phyloP scores from a whole-genome alignment of 2,888 invertebrate genomes.

The Netelia melanura region DNA sequence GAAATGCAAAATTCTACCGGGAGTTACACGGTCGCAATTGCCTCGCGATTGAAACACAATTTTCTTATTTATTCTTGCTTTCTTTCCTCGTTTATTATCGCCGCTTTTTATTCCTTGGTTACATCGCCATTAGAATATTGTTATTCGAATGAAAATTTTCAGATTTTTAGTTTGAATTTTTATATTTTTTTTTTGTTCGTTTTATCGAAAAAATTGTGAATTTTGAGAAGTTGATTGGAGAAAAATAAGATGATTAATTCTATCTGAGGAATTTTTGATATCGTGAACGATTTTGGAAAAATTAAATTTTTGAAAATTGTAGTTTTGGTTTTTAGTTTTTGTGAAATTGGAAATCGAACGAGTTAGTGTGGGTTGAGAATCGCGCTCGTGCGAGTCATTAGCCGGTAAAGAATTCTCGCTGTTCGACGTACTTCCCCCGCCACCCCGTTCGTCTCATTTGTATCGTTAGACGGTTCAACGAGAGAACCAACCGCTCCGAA shows the following conservation, averaged over 20 bases:
- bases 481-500: background rate
- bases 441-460: background rate
- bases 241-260: no score
- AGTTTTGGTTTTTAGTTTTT: no score
- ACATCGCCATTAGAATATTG: background rate
- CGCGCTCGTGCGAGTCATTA: background rate
- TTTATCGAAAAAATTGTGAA: no score
- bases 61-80: constrained; percentile 2
- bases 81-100: background rate
- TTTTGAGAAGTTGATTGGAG: no score
- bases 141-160: background rate
- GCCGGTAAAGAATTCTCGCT: background rate
- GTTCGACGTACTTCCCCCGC: background rate
- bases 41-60: background rate
- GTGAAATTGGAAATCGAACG: background rate
- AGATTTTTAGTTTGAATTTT: background rate
- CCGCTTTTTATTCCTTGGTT: background rate
- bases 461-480: background rate
- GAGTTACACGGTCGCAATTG: background rate
- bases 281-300: background rate
- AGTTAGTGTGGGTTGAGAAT: background rate
- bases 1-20: background rate
- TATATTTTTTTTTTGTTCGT: no score
- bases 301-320: background rate
- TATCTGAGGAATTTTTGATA: background rate